Conservation (phyloP, 2,113 vertebrate species). For the Hemiprocne comata region DNA sequence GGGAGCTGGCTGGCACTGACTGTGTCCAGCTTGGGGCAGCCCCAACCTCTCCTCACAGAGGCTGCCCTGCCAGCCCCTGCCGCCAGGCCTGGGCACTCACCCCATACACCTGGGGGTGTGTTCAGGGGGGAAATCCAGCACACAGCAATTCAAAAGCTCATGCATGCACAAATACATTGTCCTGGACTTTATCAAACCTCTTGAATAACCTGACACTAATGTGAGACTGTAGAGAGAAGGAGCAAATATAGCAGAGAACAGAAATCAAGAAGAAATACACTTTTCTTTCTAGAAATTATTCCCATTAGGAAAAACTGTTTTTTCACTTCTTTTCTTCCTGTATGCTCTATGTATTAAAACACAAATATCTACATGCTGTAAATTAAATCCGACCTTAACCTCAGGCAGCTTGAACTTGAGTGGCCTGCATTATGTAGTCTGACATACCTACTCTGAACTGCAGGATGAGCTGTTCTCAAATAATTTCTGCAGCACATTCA, state of each 20-base stretch:
- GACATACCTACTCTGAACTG: neutral
- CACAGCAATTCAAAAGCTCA: too few relatives aligned
- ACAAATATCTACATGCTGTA: neutral
- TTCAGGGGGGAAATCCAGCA: neutral
- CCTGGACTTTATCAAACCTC: neutral
- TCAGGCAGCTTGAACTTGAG: neutral
- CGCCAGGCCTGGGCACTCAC: too few relatives aligned
- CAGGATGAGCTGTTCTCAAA: neutral
- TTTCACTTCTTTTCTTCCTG: neutral
- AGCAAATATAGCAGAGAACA: neutral
- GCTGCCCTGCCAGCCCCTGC: too few relatives aligned
- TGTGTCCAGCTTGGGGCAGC: too few relatives aligned
- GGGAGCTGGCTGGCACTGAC: too few relatives aligned
- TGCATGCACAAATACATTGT: too few relatives aligned
- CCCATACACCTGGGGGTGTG: neutral
- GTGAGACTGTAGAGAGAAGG: neutral
- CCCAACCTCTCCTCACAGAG: neutral
- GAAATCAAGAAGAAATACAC: neutral
- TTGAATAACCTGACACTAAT: neutral
- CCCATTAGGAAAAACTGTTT: neutral
- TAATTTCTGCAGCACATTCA: neutral
- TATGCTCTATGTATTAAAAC: neutral
- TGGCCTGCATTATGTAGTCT: neutral
- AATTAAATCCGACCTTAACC: neutral
- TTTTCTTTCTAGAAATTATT: neutral